Evolutionary conservation across 2,797 vertebrate species (phyloP), one percentile per base, ranked within the genome.

Genomic region (Megalops cyprinoides): DNA sequence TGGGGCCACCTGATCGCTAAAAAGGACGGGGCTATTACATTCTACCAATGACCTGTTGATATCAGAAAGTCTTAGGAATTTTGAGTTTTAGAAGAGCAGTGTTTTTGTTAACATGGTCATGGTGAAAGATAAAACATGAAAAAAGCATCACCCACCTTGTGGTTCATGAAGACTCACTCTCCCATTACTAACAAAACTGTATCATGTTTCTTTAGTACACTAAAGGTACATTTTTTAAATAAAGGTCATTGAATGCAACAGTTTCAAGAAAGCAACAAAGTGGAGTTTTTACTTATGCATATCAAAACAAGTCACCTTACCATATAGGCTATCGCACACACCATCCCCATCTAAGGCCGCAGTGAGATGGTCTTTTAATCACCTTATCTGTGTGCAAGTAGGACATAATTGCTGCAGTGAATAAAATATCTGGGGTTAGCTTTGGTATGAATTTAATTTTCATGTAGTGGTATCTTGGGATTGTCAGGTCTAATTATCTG

Each of bases 351-450:
- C 18, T 12, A 12, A 25, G 25, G 4, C 10, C 34, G 20, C 28
- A 31, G 2, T 14, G 7, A 65, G 25, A 60, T 34, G 25, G 14
- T 67, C 18, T 67, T 67, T 67, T 67, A 39, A 67, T 67, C 62
- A 39, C 34, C 12, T 7, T 12, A 67, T 67, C 62, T 58, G 20
- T n/a, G 25, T 4, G 25, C 25, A 31, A 62, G 58, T 28, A 12
- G 67, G 31, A 67, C 67, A 67, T 39, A 67, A 65, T 34, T 65
- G 60, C 60, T 34, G 6, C 12, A 37, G 62, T 20, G 34, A 67
- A 67, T 37, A 67, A 67, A 20, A 67, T 67, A 67, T 67, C 34
- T 37, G 34, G 14, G 62, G 31, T 67, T 67, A 67, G 31, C 28
- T 15, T 67, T 34, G 39, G 39, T 37, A 28, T 67, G 62, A 67